Conservation (phyloP, 2,888 invertebrate genomes). For the Meiosimyza platycephala region DNA sequence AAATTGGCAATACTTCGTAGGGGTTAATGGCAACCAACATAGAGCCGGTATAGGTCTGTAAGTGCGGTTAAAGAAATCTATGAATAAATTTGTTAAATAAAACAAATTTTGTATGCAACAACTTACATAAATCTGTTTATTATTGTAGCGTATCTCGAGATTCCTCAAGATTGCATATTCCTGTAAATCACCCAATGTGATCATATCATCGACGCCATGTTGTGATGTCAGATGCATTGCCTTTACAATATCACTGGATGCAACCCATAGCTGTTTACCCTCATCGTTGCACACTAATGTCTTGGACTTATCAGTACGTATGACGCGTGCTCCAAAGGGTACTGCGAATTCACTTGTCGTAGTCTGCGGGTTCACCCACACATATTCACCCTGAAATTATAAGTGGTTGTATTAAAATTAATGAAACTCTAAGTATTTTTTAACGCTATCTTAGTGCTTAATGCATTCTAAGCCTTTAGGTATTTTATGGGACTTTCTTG, state of each 20-base stretch:
- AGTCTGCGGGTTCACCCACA: slow-evolving; percentile 85
- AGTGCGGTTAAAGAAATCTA: background rate
- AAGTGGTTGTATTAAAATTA: background rate
- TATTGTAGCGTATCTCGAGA: slow-evolving; percentile 87
- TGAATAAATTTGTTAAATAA: background rate
- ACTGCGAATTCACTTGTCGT: slow-evolving; percentile 81
- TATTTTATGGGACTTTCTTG: too few relatives aligned
- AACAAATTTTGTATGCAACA: background rate
- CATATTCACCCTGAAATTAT: slow-evolving; percentile 80
- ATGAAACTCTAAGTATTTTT: too few relatives aligned
- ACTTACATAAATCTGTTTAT: slow-evolving; percentile 92
- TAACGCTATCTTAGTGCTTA: too few relatives aligned
- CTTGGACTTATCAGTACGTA: slow-evolving; percentile 79
- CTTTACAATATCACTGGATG: slow-evolving; percentile 73
- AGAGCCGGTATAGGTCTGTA: slow-evolving; percentile 93
- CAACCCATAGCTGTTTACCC: slow-evolving; percentile 76
- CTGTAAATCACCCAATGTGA: slow-evolving; percentile 91
- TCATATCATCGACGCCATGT: slow-evolving; percentile 94
- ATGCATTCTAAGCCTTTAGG: too few relatives aligned
- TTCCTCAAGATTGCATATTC: slow-evolving; percentile 94
- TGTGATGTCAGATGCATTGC: slow-evolving; percentile 84
- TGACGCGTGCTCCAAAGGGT: slow-evolving; percentile 85
- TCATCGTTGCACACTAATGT: slow-evolving; percentile 87
- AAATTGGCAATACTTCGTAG: slow-evolving; percentile 94
- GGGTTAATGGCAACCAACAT: slow-evolving; percentile 97